phyloP scores from a whole-genome alignment of 2,797 vertebrate species.

The Semotilus atromaculatus region DNA sequence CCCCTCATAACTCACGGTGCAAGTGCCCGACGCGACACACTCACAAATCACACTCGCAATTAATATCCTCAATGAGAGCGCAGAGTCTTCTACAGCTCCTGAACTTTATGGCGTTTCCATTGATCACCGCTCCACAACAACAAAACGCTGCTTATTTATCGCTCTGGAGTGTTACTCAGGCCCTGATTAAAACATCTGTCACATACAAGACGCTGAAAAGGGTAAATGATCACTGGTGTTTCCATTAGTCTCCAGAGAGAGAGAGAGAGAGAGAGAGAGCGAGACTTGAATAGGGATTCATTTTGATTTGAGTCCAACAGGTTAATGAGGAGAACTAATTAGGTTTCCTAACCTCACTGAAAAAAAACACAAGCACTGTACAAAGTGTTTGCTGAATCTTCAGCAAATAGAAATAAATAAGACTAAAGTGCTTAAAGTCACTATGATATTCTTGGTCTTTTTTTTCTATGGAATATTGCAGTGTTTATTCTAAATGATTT shows the following conservation, averaged over 20 bases:
- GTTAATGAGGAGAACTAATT: neutral
- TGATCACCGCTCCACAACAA: conserved; percentile 66
- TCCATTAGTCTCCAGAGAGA: conserved; percentile 70
- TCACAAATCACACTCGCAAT: conserved; percentile 55
- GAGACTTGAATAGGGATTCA: conserved; percentile 72
- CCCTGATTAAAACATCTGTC: conserved; percentile 75
- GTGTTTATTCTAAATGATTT: no score
- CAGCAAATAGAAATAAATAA: neutral
- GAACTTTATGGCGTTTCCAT: conserved; percentile 61
- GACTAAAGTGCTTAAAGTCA: neutral
- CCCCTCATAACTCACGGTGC: conserved; percentile 53
- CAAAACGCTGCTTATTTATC: conserved; percentile 67
- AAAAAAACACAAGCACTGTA: neutral
- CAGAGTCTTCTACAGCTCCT: conserved; percentile 53
- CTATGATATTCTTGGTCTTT: no score
- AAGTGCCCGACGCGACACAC: conserved; percentile 43
- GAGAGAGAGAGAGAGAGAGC: conserved; percentile 29
- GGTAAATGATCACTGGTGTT: conserved; percentile 65
- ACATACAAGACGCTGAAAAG: conserved; percentile 31
- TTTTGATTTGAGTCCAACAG: conserved; percentile 69
- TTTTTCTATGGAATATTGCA: no score
- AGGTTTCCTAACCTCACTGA: neutral
- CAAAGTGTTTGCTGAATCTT: neutral
- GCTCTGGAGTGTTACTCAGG: conserved; percentile 65
- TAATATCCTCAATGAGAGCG: conserved; percentile 50